phyloP scores from a whole-genome alignment of 2,113 vertebrate species.

The Chaetodon auriga region DNA sequence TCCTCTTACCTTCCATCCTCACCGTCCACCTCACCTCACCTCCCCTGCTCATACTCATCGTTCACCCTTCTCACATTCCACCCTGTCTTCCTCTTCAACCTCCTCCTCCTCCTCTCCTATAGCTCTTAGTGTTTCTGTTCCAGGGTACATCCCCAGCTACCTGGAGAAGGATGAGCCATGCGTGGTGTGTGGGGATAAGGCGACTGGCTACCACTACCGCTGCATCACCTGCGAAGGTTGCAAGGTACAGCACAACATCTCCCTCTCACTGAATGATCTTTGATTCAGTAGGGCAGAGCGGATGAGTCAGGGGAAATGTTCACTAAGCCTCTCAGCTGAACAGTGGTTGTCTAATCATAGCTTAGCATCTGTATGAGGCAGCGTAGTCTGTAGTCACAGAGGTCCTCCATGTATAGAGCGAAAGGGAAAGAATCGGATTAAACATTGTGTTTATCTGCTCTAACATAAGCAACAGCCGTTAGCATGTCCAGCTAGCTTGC shows the following conservation, averaged over 20 bases:
- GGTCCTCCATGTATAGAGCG: background rate
- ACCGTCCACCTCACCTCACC: background rate
- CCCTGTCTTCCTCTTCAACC: conserved; percentile 49
- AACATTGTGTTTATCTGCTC: background rate
- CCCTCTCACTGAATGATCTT: too few relatives aligned
- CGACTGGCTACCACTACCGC: conserved; percentile 96
- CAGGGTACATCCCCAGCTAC: conserved; percentile 98
- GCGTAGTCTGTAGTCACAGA: background rate
- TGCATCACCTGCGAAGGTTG: conserved; percentile 98
- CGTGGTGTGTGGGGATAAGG: conserved; percentile 95
- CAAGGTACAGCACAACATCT: conserved; percentile 85
- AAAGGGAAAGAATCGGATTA: background rate
- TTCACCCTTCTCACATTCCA: conserved; percentile 37
- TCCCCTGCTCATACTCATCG: background rate
- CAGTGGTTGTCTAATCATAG: background rate
- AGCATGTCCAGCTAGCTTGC: background rate
- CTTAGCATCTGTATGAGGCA: background rate
- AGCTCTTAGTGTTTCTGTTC: conserved; percentile 80
- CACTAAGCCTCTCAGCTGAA: background rate
- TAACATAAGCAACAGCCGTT: background rate
- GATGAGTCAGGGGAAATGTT: background rate
- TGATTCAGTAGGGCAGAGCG: background rate
- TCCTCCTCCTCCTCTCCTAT: conserved; percentile 68
- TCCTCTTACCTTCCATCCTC: background rate
- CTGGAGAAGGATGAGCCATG: conserved; percentile 98